Base-by-base conservation (phyloP, 2,888 invertebrate genomes). In the Tethea ocularis region DNA sequence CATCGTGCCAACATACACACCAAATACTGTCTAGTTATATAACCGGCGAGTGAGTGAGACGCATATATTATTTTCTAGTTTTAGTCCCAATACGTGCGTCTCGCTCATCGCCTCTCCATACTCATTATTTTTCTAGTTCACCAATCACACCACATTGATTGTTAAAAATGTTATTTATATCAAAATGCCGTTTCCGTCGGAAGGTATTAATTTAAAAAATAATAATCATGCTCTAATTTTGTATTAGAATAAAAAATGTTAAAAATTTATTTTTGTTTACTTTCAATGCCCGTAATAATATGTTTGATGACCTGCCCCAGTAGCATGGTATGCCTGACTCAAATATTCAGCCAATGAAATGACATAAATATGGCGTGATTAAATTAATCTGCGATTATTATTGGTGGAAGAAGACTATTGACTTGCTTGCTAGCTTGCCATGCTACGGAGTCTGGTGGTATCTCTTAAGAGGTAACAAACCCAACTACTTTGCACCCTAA, bases 201-300 rank as follows among this genome's bases (percentile, higher is more conserved):
- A 67, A 70, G 77, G 76, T 77, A 74, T 77, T 78, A 69, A 73
- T 64, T 78, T 33, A 22, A 33, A 22, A 13, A 29, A 15, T 36
- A 33, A 33, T 22, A 75, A 72, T 80, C 75, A 79, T 71, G 63
- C 75, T 46, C 46, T n/a, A 75, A 71, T 76, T n/a, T 74, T 81
- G 75, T 85, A 80, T 83, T 80, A 84, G 73, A 79, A 74, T 80
- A 75, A 10, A 80, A 74, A 81, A 80, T 82, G 71, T 82, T 83
- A 82, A 72, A 63, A 64, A 26, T 33, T 58, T 54, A 58, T 10
- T 23, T 26, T 68, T 69, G 63, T 57, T 57, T 68, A 33, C 2
- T 33, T 13, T 33, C 3, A 1, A 13, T 29, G 29, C 10, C 11
- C 11, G 2, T 29, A 10, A 26, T 26, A 5, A 26, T 2, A n/a